Conservation (phyloP, 2,888 invertebrate species). For the Clitarchus hookeri region DNA sequence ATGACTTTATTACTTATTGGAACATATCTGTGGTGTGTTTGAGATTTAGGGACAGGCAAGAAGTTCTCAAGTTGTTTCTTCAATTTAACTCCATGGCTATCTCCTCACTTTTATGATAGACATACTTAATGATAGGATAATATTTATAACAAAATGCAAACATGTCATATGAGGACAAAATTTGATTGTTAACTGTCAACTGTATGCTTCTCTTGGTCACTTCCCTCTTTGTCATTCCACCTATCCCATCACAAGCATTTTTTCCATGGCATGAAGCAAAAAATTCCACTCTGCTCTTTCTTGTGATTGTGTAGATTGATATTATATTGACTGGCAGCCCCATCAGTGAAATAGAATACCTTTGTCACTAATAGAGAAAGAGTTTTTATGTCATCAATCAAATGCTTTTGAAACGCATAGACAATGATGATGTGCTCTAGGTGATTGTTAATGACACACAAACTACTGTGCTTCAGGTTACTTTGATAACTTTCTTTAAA, state of each 20-base stretch:
- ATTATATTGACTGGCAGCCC: background rate
- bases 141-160: slow-evolving; percentile 17
- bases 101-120: background rate
- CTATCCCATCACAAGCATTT: slow-evolving; percentile 15
- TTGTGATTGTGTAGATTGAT: background rate
- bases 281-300: background rate
- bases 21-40: background rate
- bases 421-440: background rate
- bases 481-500: slow-evolving; percentile 6
- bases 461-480: background rate
- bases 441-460: background rate
- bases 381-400: background rate
- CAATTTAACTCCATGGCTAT: background rate
- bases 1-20: background rate
- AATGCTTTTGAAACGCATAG: slow-evolving; percentile 15
- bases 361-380: background rate
- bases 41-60: background rate
- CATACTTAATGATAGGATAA: background rate
- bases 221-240: background rate
- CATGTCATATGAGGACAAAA: no score
- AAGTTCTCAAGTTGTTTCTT: slow-evolving; percentile 11
- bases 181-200: background rate
- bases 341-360: background rate
- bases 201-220: slow-evolving; percentile 17
- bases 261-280: background rate